Base-by-base conservation (phyloP, 2,113 vertebrate species). In the Zosterops lateralis region DNA sequence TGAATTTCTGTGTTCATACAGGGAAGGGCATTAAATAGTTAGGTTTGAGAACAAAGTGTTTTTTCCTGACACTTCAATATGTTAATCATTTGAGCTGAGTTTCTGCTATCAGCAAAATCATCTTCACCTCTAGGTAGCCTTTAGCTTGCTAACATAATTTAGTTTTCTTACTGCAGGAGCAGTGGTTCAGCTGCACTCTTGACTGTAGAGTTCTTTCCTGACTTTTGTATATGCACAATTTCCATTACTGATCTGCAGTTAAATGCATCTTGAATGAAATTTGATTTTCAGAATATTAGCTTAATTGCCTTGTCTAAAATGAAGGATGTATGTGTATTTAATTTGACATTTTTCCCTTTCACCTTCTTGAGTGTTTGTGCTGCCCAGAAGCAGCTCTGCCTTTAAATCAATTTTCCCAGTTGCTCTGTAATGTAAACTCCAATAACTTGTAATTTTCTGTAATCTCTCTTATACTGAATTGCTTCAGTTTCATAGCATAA, bases 41-140 rank as follows among this genome's bases (percentile, higher is more conserved):
- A 70, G 44, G 25, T 64, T 83, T 57, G 80, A 67, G 56, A 72
- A 32, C 77, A 80, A 17, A 58, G 70, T 67, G 28, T 0, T 80
- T 88, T 95, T 83, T 75, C 91, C 89, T 95, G 86, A 71, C 77
- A 32, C 77, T 74, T 80, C 61, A 80, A 19, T 67, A 80, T 87
- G 84, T 36, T 92, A 89, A 92, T 92, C 17, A 34, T 47, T 28
- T 32, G 60, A 62, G 38, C 84, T 47, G 77, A 67, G 51, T 70
- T 95, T 71, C 76, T 92, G 47, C 65, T 87, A 56, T 93, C 96
- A 87, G 85, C 74, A 93, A 56, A 95, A 89, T 58, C 45, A 75
- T 89, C 80, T 77, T 84, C 89, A 89, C 77, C 81, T 92, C 68
- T 60, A 1, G 21, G 71, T 74, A 60, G 51, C 65, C 74, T 28